Evolutionary conservation across 2,113 vertebrate genomes (phyloP).

Genomic region (Rynchops niger): DNA sequence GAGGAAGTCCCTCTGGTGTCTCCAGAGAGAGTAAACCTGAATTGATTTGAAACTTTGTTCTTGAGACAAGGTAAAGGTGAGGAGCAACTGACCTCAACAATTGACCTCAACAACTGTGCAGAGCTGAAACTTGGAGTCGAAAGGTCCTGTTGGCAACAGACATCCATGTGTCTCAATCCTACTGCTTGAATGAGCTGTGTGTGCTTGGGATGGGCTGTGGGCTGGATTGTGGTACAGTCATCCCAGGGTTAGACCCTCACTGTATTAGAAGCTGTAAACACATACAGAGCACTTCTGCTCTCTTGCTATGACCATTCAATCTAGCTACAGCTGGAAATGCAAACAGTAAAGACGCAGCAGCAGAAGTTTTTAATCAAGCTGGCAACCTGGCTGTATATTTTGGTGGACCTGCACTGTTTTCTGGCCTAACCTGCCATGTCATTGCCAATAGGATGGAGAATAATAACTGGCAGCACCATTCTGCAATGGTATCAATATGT

Average conservation of each 20-base stretch:
- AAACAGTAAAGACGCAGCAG: not conserved
- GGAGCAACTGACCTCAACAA: not conserved
- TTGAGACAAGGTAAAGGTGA: not conserved
- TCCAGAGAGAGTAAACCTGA: not conserved
- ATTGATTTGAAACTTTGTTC: not conserved
- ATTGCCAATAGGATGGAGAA: not conserved
- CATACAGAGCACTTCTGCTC: not conserved
- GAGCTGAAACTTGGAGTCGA: not conserved
- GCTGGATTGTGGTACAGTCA: not conserved
- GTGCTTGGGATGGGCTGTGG: not conserved
- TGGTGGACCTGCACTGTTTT: not conserved
- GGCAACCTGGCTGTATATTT: not conserved
- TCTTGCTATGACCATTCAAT: not conserved
- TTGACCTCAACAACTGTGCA: not conserved
- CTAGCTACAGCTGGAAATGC: not conserved
- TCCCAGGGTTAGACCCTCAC: not conserved
- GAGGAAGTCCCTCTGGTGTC: not conserved
- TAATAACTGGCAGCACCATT: not conserved
- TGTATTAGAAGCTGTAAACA: not conserved
- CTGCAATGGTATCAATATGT: fast-evolving
- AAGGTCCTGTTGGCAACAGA: not conserved
- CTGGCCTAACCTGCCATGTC: not conserved
- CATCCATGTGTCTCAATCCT: not conserved
- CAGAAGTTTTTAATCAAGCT: not conserved
- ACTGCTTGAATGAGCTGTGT: not conserved